Base-by-base conservation (phyloP, 2,797 vertebrate genomes). In the Molossus molossus region DNA sequence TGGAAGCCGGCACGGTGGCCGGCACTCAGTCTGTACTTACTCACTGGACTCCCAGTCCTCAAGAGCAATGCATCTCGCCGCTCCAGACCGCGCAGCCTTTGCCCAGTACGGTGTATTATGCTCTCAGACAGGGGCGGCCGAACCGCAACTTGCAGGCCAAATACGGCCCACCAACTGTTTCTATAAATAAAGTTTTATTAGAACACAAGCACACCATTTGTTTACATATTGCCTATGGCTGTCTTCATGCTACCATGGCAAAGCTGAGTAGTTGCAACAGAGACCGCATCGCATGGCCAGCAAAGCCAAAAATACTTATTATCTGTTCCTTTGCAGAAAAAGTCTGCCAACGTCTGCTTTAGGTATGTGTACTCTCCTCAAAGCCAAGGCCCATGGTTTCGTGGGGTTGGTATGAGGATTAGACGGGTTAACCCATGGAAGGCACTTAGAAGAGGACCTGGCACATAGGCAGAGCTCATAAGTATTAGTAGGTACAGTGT, bases 141-240 rank as follows among this genome's bases (percentile, higher is more conserved):
- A 21, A 13, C 25, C 33, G 83, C 9, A 29, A 25, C 13, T 9
- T 40, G 18, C 11, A 7, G 85, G 77, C 80, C 50, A 58, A 58
- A 84, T 67, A 3, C 8, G 20, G 20, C 72, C 55, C n/a, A 7
- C 53, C 17, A 33, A n/a, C 55, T 20, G 5, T 11, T 70, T 62
- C 69, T 89, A 20, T 79, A 53, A 60, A 81, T 85, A 92, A 92
- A 90, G 81, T 79, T 94, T 93, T 91, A 85, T 33, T 82, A 76
- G 79, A 62, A 87, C 27, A 21, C 45, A 14, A 29, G 37, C 70
- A 10, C 6, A 9, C n/a, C 69, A 4, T 29, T 57, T 50, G 58
- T n/a, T 95, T 53, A 85, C 57, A 55, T 29, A 55, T n/a, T 1
- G 14, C 9, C 75, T 13, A 29, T 12, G 58, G 69, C 57, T 82